A percentile compares a stretch with the other conserved stretches of the same genome.
These are phyloP conservation scores for Pogonus chalceus DNA, from an alignment of 1,140 invertebrate genomes.

Conservation along the genomic window DNA sequence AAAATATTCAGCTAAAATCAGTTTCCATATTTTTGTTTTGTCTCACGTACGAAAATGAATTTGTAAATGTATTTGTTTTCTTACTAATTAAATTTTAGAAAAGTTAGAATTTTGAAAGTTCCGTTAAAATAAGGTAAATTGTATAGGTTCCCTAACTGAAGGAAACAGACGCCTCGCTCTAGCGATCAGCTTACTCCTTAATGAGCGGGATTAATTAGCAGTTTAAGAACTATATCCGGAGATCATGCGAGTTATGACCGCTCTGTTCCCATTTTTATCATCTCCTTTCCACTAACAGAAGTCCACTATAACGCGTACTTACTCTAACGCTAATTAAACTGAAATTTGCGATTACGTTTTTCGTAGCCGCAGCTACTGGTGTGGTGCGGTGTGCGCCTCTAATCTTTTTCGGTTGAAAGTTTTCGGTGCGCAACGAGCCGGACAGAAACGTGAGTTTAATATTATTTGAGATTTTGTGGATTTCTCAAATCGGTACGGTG, in stretches of 20 bases:
- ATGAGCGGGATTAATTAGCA: background rate
- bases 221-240: background rate
- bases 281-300: background rate
- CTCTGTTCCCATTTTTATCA: background rate
- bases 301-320: background rate
- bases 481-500: background rate
- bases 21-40: no score
- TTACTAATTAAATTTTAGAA: no score
- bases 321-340: background rate
- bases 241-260: background rate
- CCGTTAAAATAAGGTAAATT: no score
- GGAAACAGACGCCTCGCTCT: background rate
- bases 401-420: background rate
- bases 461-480: background rate
- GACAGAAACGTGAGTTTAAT: background rate
- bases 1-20: no score
- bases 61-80: no score
- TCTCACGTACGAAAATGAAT: no score
- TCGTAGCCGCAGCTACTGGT: background rate
- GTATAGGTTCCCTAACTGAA: no score
- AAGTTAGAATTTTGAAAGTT: no score
- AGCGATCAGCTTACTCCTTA: background rate
- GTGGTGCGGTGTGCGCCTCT: background rate
- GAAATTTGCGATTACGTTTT: background rate
- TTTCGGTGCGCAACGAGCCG: background rate